Evolutionary conservation across 2,797 vertebrate genomes (phyloP).

Genomic region (Siniperca obscura): DNA sequence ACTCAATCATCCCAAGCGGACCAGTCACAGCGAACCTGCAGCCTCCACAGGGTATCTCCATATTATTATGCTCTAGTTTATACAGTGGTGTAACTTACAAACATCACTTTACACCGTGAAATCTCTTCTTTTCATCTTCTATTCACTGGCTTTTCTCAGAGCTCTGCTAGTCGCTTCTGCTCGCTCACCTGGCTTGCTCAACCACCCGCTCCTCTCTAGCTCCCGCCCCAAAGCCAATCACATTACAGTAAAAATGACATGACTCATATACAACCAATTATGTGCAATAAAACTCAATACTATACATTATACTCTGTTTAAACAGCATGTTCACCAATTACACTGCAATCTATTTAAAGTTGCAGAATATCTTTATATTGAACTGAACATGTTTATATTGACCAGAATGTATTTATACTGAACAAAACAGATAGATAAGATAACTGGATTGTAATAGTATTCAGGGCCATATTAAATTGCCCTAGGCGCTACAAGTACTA

Average conservation of each 20-base stretch:
- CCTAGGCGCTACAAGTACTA: too few species aligned
- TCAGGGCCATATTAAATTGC: too few species aligned
- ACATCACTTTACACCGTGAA: background rate
- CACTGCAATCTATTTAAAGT: background rate
- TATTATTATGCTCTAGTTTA: background rate
- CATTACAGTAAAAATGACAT: background rate
- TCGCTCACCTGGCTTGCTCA: too few species aligned
- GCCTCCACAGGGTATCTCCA: background rate
- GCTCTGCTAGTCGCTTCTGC: too few species aligned
- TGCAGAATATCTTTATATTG: too few species aligned
- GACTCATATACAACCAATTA: background rate
- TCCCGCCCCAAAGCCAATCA: background rate
- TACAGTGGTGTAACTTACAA: background rate
- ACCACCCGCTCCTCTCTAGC: too few species aligned
- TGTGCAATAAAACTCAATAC: background rate
- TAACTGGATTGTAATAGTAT: too few species aligned
- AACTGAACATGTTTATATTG: background rate
- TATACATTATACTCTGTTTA: background rate
- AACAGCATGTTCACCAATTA: too few species aligned
- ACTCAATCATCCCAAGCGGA: background rate
- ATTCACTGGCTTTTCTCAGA: too few species aligned
- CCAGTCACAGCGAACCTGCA: background rate
- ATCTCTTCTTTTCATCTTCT: background rate
- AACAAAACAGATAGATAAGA: background rate
- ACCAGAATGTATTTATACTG: background rate